phyloP scores from a whole-genome alignment of 2,113 vertebrate species.

The Junco hyemalis region DNA sequence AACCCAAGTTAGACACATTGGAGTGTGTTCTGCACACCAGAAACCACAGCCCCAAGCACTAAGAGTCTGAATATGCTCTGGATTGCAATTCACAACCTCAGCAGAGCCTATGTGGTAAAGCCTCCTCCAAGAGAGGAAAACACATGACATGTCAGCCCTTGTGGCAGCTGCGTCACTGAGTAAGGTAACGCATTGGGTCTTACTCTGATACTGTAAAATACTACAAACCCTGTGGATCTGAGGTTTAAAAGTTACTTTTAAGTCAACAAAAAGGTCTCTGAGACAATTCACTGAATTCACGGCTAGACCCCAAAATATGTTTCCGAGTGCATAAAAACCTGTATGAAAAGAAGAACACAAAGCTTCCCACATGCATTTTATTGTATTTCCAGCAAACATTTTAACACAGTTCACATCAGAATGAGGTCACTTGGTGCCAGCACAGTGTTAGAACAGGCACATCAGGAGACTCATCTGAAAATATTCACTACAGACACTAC shows the following conservation, averaged over 20 bases:
- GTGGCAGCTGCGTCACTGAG: neutral
- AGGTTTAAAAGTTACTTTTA: neutral
- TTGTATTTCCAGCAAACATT: neutral
- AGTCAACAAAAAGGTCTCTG: neutral
- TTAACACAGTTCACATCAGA: neutral
- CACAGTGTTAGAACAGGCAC: neutral
- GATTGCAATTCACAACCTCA: neutral
- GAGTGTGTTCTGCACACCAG: neutral
- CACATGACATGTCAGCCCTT: neutral
- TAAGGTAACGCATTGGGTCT: neutral
- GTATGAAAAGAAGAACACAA: neutral
- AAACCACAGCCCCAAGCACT: neutral
- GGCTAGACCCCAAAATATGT: neutral
- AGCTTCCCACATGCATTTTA: neutral
- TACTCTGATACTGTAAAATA: neutral
- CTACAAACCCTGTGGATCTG: neutral
- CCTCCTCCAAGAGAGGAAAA: neutral
- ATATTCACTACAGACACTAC: neutral
- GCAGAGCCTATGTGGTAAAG: neutral
- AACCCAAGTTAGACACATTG: too few species aligned
- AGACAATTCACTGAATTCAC: neutral
- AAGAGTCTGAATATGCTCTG: neutral
- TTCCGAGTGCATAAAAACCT: neutral
- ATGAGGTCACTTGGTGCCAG: neutral
- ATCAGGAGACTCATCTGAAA: neutral